Evolutionary conservation across 2,888 invertebrate species (phyloP), one percentile per base, ranked within the genome.

Genomic region (Germaria angustata): DNA sequence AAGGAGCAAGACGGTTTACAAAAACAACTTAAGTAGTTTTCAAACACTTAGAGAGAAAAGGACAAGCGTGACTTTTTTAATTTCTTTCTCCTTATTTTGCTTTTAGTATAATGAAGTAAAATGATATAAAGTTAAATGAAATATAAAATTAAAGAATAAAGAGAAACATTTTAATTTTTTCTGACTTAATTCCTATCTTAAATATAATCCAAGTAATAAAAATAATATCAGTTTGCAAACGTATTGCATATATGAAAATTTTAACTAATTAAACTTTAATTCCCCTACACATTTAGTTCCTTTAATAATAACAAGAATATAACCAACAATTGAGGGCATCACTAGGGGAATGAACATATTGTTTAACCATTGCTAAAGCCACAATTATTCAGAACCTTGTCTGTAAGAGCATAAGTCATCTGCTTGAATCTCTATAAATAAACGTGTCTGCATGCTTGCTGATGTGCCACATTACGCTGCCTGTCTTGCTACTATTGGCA

Each of bases 21-120:
- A 28, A 61, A 77, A 63, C 59, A 69, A 15, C 53, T 63, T 61
- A 61, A 69, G 51, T 69, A 69, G 51, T 77, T 77, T 59, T 15
- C 5, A 36, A 24, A 66, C 13, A 51, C 15, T 41, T 1, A 68
- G 53, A 53, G 32, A 0, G 28, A 39, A 66, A 61, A 41, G 9
- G 4, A 51, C 28, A 61, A 69, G 39, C 15, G 1, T 34, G 17
- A 49, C 20, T 5, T 34, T 34, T 17, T n/a, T 24, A 15, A 32
- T 55, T 34, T 22, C 8, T 8, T 15, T 36, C 34, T 17, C 17
- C 6, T 2, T 49, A 1, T 17, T 51, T 15, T 28, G 2, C 41
- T 22, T 41, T 15, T 51, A 59, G 51, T 22, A 59, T n/a, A 15
- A 61, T 41, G 61, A 17, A 53, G 17, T 44, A 32, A n/a, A 41